phyloP scores from a whole-genome alignment of 30 jellyfish, hydroid and myxozoan genomes.

The Haliclystus octoradiatus region DNA sequence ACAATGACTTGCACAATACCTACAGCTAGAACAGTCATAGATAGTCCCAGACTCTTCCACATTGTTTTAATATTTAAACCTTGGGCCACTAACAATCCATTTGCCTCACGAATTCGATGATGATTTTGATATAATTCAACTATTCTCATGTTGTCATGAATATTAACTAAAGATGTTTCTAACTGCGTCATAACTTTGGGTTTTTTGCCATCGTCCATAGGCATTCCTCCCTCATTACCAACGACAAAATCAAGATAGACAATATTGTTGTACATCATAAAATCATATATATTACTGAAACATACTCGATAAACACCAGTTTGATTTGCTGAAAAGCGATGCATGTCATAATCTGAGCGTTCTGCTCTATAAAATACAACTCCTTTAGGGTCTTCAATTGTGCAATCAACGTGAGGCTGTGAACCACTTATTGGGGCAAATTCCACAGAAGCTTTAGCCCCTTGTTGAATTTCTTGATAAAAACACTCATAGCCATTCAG shows the following conservation, averaged over 20 bases:
- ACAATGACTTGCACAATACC: slow-evolving; percentile 69
- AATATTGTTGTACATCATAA: slow-evolving; percentile 76
- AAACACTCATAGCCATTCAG: slow-evolving; percentile 93
- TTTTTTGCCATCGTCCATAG: slow-evolving; percentile 22
- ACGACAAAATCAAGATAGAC: slow-evolving; percentile 77
- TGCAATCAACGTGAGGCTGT: slow-evolving; percentile 90
- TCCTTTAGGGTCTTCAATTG: slow-evolving; percentile 88
- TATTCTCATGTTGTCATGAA: slow-evolving; percentile 83
- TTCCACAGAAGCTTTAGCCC: slow-evolving; percentile 64
- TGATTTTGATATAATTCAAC: slow-evolving; percentile 93
- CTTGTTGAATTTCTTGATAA: slow-evolving; percentile 55
- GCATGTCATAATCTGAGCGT: slow-evolving; percentile 70
- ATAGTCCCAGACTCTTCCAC: slow-evolving; percentile 96
- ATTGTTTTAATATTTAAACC: slow-evolving; percentile 66
- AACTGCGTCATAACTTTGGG: slow-evolving; percentile 80
- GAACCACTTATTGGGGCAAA: slow-evolving; percentile 98
- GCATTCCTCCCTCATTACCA: slow-evolving; percentile 64
- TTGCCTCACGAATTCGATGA: slow-evolving; percentile 92
- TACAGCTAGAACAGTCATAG: slow-evolving; percentile 34
- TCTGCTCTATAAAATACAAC: slow-evolving; percentile 62
- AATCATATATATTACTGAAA: slow-evolving; percentile 84
- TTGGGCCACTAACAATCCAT: slow-evolving; percentile 70
- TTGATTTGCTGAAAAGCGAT: slow-evolving; percentile 55
- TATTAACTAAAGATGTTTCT: slow-evolving; percentile 86
- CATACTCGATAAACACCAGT: slow-evolving; percentile 96